Evolutionary conservation across 2,797 vertebrate genomes (phyloP).

Genomic region (Danio aesculapii): DNA sequence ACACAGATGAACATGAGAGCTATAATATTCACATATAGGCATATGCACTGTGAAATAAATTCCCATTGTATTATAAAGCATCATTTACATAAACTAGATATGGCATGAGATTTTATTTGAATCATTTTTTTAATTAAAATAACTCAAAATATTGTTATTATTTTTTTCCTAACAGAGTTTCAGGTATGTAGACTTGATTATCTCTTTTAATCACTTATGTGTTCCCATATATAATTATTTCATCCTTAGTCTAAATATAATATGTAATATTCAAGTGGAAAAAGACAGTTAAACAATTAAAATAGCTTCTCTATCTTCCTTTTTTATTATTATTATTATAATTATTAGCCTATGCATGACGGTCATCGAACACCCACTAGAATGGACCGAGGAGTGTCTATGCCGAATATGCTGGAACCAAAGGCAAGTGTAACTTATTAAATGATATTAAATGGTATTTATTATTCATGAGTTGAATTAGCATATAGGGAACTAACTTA

Average conservation of each 20-base stretch:
- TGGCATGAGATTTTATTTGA: too few species aligned
- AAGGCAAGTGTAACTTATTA: constrained; percentile 87
- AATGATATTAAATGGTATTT: not conserved
- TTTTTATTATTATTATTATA: not conserved
- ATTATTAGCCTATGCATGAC: constrained; percentile 82
- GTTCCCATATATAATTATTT: not conserved
- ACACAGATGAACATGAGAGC: not conserved
- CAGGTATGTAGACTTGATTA: constrained; percentile 75
- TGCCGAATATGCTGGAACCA: constrained; percentile 98
- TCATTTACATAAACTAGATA: not conserved
- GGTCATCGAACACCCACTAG: constrained; percentile 83
- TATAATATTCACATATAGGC: not conserved
- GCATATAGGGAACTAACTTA: not conserved
- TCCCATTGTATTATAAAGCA: too few species aligned
- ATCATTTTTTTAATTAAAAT: too few species aligned
- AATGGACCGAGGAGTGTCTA: constrained; percentile 94
- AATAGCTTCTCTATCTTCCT: constrained; percentile 40
- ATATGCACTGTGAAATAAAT: not conserved
- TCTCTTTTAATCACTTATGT: not conserved
- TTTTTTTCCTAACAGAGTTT: constrained; percentile 79
- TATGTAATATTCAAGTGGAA: not conserved
- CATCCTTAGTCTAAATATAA: not conserved
- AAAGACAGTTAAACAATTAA: not conserved
- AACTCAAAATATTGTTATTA: constrained; percentile 6
- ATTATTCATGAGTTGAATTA: not conserved